Evolutionary conservation across 2,888 invertebrate genomes (phyloP).

Genomic region (Brachypterus glaber): DNA sequence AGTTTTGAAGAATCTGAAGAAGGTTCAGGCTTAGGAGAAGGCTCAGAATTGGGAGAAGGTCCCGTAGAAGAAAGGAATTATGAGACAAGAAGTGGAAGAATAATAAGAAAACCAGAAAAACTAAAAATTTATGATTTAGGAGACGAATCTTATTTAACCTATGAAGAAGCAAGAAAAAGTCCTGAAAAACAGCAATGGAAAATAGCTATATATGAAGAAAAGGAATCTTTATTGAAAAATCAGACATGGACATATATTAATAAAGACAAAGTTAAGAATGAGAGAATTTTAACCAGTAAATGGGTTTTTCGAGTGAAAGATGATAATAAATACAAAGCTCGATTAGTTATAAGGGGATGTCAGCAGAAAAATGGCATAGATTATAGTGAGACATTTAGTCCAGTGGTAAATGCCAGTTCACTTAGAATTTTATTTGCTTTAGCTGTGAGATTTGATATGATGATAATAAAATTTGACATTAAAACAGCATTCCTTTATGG

Average conservation of each 20-base stretch:
- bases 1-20: not conserved
- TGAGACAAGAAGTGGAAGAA: constrained; percentile 8
- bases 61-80: constrained; percentile 1
- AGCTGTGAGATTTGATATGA: too few species aligned
- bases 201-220: constrained; percentile 1
- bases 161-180: too few species aligned
- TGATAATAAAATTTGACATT: too few species aligned
- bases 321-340: constrained; percentile 1
- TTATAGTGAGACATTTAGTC: constrained; percentile 3
- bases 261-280: not conserved
- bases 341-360: constrained; percentile 6
- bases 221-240: constrained; percentile 1
- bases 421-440: too few species aligned
- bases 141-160: too few species aligned
- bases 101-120: constrained; percentile 11
- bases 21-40: not conserved
- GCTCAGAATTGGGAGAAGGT: not conserved
- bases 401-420: constrained; percentile 1
- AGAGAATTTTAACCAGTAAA: too few species aligned
- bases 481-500: too few species aligned
- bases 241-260: constrained; percentile 5
- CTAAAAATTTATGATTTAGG: constrained; percentile 10
- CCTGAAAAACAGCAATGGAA: not conserved
- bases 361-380: constrained; percentile 6
- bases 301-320: too few species aligned